A percentile compares a stretch with the other conserved stretches of the same genome.
phyloP scores from a whole-genome alignment of 2,888 invertebrate genomes.

The Trachelus iudaicus region DNA sequence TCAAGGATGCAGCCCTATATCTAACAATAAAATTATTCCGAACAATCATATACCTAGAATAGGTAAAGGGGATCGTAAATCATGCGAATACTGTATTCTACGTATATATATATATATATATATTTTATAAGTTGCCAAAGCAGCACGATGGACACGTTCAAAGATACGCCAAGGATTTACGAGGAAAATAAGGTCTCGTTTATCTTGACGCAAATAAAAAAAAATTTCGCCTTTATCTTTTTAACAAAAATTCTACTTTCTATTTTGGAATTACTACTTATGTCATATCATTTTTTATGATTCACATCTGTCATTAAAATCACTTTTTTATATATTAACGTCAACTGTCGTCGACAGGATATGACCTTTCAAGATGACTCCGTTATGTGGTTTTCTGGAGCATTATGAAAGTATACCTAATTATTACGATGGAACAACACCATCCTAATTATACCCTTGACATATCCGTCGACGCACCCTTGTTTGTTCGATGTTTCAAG shows the following conservation, averaged over 20 bases:
- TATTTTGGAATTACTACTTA: too few species aligned
- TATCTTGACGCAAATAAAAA: constrained; percentile 16
- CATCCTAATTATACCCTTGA: neutral
- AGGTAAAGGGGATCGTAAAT: constrained; percentile 20
- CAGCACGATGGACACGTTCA: neutral
- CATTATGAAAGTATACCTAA: neutral
- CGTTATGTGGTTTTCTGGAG: neutral
- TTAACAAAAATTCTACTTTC: constrained; percentile 22
- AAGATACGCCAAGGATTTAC: neutral
- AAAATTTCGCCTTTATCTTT: constrained; percentile 26
- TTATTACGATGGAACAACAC: neutral
- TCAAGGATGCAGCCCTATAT: constrained; percentile 35
- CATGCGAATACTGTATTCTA: constrained; percentile 18
- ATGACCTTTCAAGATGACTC: neutral
- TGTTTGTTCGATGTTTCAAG: neutral
- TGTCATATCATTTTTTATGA: too few species aligned
- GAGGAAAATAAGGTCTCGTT: neutral
- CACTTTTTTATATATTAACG: neutral
- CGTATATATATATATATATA: neutral
- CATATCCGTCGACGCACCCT: neutral
- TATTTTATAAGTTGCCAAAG: neutral
- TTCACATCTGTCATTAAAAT: neutral
- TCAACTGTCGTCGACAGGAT: neutral
- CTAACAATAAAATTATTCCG: constrained; percentile 26
- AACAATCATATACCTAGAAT: constrained; percentile 17